A percentile compares a stretch with the other conserved stretches of the same genome.
Conservation (phyloP, 2,888 invertebrate genomes). For the Drosophila nigricruria region DNA sequence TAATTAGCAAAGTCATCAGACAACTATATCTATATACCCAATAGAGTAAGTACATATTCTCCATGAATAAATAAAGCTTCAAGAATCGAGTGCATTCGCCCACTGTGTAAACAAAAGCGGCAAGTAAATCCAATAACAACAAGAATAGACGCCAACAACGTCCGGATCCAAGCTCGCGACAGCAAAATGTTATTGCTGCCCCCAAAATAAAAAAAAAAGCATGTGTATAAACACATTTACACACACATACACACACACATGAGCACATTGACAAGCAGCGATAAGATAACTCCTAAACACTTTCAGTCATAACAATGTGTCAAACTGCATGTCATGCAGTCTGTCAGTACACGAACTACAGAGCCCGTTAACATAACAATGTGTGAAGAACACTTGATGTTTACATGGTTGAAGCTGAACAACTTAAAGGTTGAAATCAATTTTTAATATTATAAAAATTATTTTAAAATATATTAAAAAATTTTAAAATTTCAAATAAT, state of each 20-base stretch:
- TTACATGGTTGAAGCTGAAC: constrained; percentile 4
- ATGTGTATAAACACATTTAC: constrained; percentile 35
- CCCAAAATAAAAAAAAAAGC: constrained; percentile 36
- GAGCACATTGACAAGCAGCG: constrained; percentile 25
- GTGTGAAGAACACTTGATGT: constrained; percentile 9
- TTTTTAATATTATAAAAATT: too few relatives aligned
- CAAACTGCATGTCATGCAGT: constrained; percentile 73
- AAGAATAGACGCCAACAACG: constrained; percentile 35
- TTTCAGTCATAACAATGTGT: constrained; percentile 45
- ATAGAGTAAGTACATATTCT: not conserved
- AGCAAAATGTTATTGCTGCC: constrained; percentile 16
- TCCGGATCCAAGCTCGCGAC: constrained; percentile 12
- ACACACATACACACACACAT: constrained; percentile 12
- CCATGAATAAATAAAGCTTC: constrained; percentile 14
- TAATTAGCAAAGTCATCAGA: constrained; percentile 29
- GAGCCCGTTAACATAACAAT: constrained; percentile 31
- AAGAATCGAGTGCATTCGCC: constrained; percentile 35
- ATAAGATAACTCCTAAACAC: constrained; percentile 60
- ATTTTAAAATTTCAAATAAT: too few relatives aligned
- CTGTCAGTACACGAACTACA: constrained; percentile 38
- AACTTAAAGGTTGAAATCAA: too few relatives aligned
- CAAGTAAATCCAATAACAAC: constrained; percentile 10
- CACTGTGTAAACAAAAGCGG: constrained; percentile 38
- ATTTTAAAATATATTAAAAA: too few relatives aligned
- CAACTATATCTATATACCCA: not conserved